Percentiles rank a stretch among this genome's conserved stretches.
These are phyloP conservation scores for Cephus spinipes DNA, from an alignment of 2,888 invertebrate genomes.

Conservation along the genomic window DNA sequence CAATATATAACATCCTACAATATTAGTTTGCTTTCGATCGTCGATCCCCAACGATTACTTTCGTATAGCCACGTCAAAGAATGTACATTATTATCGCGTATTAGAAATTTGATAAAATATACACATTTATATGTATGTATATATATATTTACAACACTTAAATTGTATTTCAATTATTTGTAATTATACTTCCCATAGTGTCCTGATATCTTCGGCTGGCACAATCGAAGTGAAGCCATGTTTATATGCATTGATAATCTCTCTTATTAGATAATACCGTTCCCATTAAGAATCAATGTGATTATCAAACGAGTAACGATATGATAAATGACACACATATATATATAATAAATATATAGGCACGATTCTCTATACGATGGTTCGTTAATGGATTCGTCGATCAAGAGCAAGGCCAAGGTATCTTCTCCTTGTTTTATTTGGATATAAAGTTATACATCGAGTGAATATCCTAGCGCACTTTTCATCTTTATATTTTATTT, in stretches of 20 bases:
- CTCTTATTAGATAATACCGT: not conserved
- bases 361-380: not conserved
- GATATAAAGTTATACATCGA: not conserved
- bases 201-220: conserved; percentile 12
- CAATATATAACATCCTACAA: not conserved
- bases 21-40: not conserved
- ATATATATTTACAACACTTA: conserved; percentile 20
- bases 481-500: not conserved
- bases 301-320: not conserved
- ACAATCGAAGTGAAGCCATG: not conserved
- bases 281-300: not conserved
- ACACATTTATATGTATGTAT: not conserved
- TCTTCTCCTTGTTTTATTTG: not conserved
- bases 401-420: not conserved
- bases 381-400: not conserved
- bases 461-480: not conserved
- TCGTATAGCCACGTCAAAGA: not conserved
- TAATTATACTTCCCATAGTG: conserved; percentile 22
- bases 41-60: not conserved
- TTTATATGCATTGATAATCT: not conserved
- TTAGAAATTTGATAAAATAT: not conserved
- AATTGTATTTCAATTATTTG: conserved; percentile 17
- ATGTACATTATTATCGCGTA: not conserved
- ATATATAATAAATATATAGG: not conserved
- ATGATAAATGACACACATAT: not conserved